A percentile compares a stretch with the other conserved stretches of the same genome.
Conservation (phyloP, 2,888 invertebrate genomes). For the Diogma glabrata region DNA sequence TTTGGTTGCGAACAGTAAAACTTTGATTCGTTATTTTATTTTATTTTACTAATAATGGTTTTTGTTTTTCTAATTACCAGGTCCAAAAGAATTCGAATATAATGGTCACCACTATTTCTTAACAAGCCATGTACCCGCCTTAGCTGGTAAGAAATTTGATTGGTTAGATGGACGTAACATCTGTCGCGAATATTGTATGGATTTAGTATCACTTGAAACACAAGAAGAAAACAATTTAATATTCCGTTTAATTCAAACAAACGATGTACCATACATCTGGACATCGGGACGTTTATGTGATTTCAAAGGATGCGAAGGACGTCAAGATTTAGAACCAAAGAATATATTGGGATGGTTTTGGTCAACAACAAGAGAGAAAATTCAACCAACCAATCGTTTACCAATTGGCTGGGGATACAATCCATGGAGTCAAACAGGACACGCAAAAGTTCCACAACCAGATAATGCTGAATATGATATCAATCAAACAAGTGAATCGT, state of each 20-base stretch:
- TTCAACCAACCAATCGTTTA: slow-evolving; percentile 66
- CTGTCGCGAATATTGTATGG: slow-evolving; percentile 90
- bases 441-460: slow-evolving; percentile 78
- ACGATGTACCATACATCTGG: slow-evolving; percentile 88
- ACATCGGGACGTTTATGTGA: slow-evolving; percentile 85
- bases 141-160: slow-evolving; percentile 71
- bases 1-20: too few relatives aligned
- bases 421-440: slow-evolving; percentile 83
- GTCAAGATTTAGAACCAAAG: slow-evolving; percentile 77
- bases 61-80: slow-evolving; percentile 39
- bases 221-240: slow-evolving; percentile 85
- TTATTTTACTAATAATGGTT: too few relatives aligned
- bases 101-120: slow-evolving; percentile 81
- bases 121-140: slow-evolving; percentile 66
- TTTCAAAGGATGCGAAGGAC: slow-evolving; percentile 84
- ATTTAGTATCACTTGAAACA: slow-evolving; percentile 76
- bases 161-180: slow-evolving; percentile 86
- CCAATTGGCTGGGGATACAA: slow-evolving; percentile 54
- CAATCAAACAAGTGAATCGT: slow-evolving; percentile 77
- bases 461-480: slow-evolving; percentile 88
- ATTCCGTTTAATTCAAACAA: slow-evolving; percentile 77
- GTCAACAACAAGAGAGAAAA: slow-evolving; percentile 81
- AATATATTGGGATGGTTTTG: slow-evolving; percentile 84
- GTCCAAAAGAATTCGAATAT: slow-evolving; percentile 83
- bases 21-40: too few relatives aligned